These are phyloP conservation scores for Dasyurus viverrinus DNA, from an alignment of 2,113 vertebrate genomes.

Conservation along the genomic window DNA sequence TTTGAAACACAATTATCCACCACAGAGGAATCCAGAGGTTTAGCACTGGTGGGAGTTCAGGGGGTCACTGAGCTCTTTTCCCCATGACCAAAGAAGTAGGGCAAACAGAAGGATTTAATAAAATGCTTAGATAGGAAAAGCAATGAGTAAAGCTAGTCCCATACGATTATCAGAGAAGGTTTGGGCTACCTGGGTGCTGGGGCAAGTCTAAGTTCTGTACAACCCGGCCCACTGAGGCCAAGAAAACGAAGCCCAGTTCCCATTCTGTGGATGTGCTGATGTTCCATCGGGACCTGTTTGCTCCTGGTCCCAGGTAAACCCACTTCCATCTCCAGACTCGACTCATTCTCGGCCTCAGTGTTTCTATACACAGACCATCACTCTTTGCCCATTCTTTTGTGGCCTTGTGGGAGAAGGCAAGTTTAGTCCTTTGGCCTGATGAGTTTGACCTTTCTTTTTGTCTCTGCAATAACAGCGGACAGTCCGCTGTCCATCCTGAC, in stretches of 20 bases:
- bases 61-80: slow-evolving; percentile 51
- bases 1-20: slow-evolving; percentile 52
- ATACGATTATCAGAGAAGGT: background rate
- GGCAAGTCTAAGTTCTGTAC: background rate
- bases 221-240: slow-evolving; percentile 12
- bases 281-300: background rate
- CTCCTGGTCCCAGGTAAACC: no score
- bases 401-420: background rate
- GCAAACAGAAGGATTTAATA: slow-evolving; percentile 53
- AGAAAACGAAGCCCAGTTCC: slow-evolving; percentile 7
- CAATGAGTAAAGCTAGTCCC: slow-evolving; percentile 27
- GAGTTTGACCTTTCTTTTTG: background rate
- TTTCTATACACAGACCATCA: background rate
- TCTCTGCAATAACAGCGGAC: background rate
- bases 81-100: slow-evolving; percentile 14
- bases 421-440: background rate
- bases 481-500: background rate
- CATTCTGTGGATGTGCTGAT: background rate
- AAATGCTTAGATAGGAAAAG: slow-evolving; percentile 32
- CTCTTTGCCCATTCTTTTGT: background rate
- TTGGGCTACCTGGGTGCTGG: slow-evolving; percentile 26
- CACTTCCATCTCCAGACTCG: background rate
- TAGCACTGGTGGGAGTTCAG: slow-evolving; percentile 8
- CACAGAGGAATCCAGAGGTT: slow-evolving; percentile 39
- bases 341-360: background rate